Base-by-base conservation (phyloP, 2,797 vertebrate species). In the Mormyrus proboscirostris region DNA sequence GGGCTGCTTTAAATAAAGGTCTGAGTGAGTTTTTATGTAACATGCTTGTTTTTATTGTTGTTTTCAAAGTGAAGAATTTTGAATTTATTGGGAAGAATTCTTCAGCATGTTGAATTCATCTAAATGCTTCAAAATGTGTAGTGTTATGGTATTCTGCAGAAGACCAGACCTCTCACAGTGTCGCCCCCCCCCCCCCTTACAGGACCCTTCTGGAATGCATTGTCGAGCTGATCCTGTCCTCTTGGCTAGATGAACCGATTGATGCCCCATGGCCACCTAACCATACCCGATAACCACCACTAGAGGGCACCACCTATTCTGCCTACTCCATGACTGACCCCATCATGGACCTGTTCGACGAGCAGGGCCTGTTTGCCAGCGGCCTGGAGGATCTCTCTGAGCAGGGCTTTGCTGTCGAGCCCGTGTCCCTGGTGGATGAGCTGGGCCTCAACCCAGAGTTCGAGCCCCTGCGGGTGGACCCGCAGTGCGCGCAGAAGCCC, bases 331-430 rank as follows among this genome's bases (percentile, higher is more conserved):
- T 95, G 95, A 96, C 95, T 88, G 95, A 96, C 94, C 96, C 96
- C 93, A 97, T 96, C 96, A 99, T 99, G 98, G 98, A 99, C 95
- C 98, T 99, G 94, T 99, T 99, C 93, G 97, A 98, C 91, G 98
- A 99, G 93, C 96, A 98, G 90, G 98, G 95, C 95, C 96, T 99
- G 93, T 99, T 99, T 95, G 97, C 96, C 90, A 98, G 97, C 92
- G 97, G 96, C 89, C 95, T 99, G 95, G 98, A 98, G 92, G 97
- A 96, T 91, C 95, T 99, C 92, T 97, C 97, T 47, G 98, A 98
- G 89, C 98, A 99, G 94, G 95, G 95, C 89, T 99, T 99, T 95
- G 93, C 96, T 85, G 93, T 98, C 76, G 98, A 97, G 90, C 96
- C 97, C 38, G 97, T 97, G 93, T 99, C 98, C 59, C 96, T 99